Conservation (phyloP, 2,113 vertebrate genomes). For the Phycodurus eques region DNA sequence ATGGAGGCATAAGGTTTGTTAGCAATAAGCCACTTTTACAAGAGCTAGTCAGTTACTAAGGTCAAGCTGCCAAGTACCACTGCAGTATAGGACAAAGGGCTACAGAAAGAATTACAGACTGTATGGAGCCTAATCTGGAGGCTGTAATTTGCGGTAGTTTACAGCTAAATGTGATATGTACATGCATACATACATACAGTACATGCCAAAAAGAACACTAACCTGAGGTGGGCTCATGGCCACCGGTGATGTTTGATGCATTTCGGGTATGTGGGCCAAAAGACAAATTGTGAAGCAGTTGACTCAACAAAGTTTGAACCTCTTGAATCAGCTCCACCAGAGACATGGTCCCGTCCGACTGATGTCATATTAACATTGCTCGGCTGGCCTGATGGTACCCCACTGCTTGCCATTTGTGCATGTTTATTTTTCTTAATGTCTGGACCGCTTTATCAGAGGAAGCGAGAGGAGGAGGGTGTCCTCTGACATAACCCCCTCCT, state of each 20-base stretch:
- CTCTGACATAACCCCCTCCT: constrained; percentile 25
- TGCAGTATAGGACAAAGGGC: neutral
- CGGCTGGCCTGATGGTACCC: neutral
- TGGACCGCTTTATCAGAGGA: constrained; percentile 57
- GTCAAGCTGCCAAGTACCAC: constrained; percentile 3
- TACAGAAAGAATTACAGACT: neutral
- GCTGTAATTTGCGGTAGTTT: neutral
- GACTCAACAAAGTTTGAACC: constrained; percentile 14
- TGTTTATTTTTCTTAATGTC: constrained; percentile 51
- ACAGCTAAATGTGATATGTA: neutral
- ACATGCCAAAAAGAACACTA: constrained; percentile 15
- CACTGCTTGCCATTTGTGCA: constrained; percentile 13
- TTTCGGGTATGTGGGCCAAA: constrained; percentile 32
- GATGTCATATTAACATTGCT: neutral
- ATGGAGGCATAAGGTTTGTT: constrained; percentile 13
- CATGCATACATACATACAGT: too few species aligned
- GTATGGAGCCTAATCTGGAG: neutral
- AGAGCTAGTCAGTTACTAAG: constrained; percentile 47
- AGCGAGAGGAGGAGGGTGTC: constrained; percentile 40
- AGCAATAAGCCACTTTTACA: constrained; percentile 16
- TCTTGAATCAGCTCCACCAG: constrained; percentile 38
- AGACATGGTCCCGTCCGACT: constrained; percentile 21
- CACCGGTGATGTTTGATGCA: neutral
- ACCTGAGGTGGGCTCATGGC: constrained; percentile 25
- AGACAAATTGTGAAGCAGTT: constrained; percentile 31